Base-by-base conservation (phyloP, 2,888 invertebrate species). In the Sylvicola cinctus region DNA sequence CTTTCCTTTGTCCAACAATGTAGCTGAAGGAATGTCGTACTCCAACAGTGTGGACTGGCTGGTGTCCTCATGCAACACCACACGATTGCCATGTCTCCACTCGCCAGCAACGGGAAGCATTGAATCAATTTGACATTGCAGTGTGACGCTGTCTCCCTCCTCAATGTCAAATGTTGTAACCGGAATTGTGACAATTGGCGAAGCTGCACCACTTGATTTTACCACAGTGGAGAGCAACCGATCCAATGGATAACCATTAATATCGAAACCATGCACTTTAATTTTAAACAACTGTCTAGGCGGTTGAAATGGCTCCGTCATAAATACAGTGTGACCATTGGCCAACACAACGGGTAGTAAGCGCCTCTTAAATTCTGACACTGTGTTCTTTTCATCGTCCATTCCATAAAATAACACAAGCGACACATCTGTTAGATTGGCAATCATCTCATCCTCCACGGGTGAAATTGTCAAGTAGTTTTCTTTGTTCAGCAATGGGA, bases 141-240 rank as follows among this genome's bases (percentile, higher is more conserved):
- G 45, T 1, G 56, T 55, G 4, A 69, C 61, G 2, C 63, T 54
- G 17, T 62, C 52, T 1, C 52, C 54, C 33, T 42, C 42, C 14
- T 44, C 40, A 28, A 40, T 17, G 29, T 40, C 29, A 17, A 42
- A 42, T 45, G 60, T 61, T 42, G 56, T 51, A 35, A 50, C 44
- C 1, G 54, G 49, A 38, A 63, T 59, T 16, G 51, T 54, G n/a
- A 72, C 51, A 32, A 57, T 59, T 1, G 73, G 72, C n/a, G 58
- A 52, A 46, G 60, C 65, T 66, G 55, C 16, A 55, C 55, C 20
- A 17, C 31, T 28, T 10, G 41, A 59, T 41, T 68, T 68, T 20
- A 77, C 65, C 11, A 75, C 75, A 2, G 75, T 75, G 0, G 70
- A 62, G 0, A 75, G 68, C 1, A 71, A 63, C 42, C 77, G 57